Evolutionary conservation across 1,140 invertebrate species (phyloP), one percentile per base, ranked within the genome.

Genomic region (Ephestia elutella): DNA sequence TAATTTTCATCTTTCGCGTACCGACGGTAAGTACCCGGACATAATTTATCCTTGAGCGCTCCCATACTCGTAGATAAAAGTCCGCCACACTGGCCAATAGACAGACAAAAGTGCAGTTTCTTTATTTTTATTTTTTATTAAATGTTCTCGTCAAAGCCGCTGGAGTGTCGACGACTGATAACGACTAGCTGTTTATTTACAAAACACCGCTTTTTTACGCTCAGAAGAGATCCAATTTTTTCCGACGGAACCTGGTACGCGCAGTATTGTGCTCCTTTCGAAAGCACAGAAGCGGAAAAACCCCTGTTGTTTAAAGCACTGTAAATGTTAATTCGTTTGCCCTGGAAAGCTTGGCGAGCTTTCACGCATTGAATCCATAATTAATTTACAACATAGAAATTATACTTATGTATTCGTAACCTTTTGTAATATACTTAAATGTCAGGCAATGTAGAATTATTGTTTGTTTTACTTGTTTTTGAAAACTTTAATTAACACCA

Each of bases 1-100:
- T 87, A 87, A 86, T 86, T 87, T 86, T 83, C 83, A 86, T 86
- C 84, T 87, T 81, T 59, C 71, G 71, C 20, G 49, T 20, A 50
- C 49, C 49, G 17, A 50, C 68, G 70, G 70, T 60, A 60, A 60
- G 59, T 71, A 79, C 73, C 73, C n/a, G n/a, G 73, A 82, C 81
- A 87, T 87, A 87, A 87, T 85, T 88, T 80, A 75, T 79, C 75
- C 77, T 86, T 73, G 80, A 87, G 66, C 71, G 83, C 80, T 75
- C 73, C 75, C 78, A 84, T 82, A 83, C 78, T 70, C 60, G 69
- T 65, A 53, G 85, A 87, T 87, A 87, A 87, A n/a, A 79, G 75
- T 66, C 70, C 66, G 75, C 70, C 79, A 78, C 66, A 75, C 71
- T 71, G 69, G 73, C 62, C 73, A 70, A 68, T 59, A 71, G 66